A percentile compares a stretch with the other conserved stretches of the same genome.
Conservation (phyloP, 2,113 vertebrate species). For the Carollia perspicillata region DNA sequence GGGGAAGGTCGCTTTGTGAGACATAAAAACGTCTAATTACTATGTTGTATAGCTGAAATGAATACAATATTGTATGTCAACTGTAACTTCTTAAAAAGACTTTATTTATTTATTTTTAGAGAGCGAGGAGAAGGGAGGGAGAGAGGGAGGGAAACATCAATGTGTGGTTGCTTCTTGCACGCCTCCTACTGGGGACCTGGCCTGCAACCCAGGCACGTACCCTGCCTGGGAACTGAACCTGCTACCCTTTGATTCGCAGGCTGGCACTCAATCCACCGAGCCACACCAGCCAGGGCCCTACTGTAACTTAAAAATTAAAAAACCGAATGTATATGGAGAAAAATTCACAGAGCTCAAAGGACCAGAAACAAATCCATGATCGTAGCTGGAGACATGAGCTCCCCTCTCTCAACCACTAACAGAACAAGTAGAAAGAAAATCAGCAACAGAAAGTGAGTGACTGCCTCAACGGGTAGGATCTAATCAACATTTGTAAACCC, state of each 20-base stretch:
- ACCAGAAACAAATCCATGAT: not conserved
- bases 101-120: too few species aligned
- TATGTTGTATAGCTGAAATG: not conserved
- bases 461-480: not conserved
- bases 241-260: too few species aligned
- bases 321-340: not conserved
- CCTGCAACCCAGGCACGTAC: too few species aligned
- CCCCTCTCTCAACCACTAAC: not conserved
- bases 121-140: too few species aligned
- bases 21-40: not conserved
- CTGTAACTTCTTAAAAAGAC: not conserved
- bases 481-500: not conserved
- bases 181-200: too few species aligned
- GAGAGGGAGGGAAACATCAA: too few species aligned
- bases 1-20: not conserved
- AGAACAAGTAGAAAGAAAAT: not conserved
- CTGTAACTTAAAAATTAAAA: not conserved
- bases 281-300: too few species aligned
- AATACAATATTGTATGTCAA: not conserved
- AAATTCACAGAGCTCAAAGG: not conserved
- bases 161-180: too few species aligned
- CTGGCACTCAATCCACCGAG: too few species aligned
- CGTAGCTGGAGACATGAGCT: not conserved
- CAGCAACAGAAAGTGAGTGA: not conserved
- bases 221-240: too few species aligned